Percentiles rank a stretch among this genome's conserved stretches.
phyloP scores from a whole-genome alignment of 2,888 invertebrate genomes.

The Andrena flavipes region DNA sequence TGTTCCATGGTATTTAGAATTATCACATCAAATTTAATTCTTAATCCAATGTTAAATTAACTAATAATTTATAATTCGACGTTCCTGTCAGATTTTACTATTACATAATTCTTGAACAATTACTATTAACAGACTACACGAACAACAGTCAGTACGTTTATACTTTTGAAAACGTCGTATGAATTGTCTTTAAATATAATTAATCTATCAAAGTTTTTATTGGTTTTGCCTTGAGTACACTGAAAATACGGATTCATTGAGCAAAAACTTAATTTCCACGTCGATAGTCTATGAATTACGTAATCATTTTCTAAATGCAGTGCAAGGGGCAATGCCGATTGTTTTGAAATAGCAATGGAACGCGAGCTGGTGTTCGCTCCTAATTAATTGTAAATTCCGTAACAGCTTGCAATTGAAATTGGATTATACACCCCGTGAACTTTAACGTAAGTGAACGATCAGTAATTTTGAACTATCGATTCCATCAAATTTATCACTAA shows the following conservation, averaged over 20 bases:
- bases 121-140: background rate
- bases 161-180: background rate
- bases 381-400: constrained; percentile 49
- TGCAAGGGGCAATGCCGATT: constrained; percentile 3
- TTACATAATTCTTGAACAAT: background rate
- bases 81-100: background rate
- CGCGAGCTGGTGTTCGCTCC: background rate
- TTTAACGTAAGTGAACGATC: constrained; percentile 46
- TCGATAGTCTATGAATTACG: background rate
- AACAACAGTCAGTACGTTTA: background rate
- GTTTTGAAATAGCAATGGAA: constrained; percentile 10
- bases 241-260: too few species aligned
- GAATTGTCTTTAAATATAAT: too few species aligned
- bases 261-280: too few species aligned
- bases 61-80: background rate
- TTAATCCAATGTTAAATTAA: too few species aligned
- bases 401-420: constrained; percentile 42
- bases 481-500: constrained; percentile 22
- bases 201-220: too few species aligned
- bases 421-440: constrained; percentile 28
- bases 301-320: constrained; percentile 9
- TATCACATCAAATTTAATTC: too few species aligned
- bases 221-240: too few species aligned
- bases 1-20: too few species aligned
- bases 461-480: constrained; percentile 44